phyloP scores from a whole-genome alignment of 2,888 invertebrate species.

The Maniola hyperantus region DNA sequence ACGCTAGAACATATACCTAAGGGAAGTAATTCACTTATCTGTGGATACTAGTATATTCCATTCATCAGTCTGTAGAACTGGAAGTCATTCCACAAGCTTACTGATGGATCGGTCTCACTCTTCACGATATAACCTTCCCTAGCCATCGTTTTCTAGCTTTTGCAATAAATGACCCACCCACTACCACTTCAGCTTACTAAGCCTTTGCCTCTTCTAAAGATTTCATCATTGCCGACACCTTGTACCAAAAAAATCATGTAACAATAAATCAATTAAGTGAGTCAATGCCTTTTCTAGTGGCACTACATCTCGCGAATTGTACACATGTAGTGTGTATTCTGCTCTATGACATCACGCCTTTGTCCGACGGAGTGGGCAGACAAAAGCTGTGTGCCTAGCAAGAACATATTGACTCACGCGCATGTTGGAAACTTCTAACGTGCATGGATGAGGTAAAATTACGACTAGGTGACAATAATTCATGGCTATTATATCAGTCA shows the following conservation, averaged over 20 bases:
- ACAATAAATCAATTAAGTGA: slow-evolving; percentile 19
- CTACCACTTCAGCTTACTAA: too few relatives aligned
- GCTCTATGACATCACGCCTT: slow-evolving; percentile 75
- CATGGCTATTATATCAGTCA: too few relatives aligned
- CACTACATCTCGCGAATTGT: slow-evolving; percentile 41
- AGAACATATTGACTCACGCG: slow-evolving; percentile 49
- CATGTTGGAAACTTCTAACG: slow-evolving; percentile 23
- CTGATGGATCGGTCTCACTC: too few relatives aligned
- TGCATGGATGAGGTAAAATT: slow-evolving; percentile 22
- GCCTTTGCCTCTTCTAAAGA: neutral
- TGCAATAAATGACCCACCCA: too few relatives aligned
- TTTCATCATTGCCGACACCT: neutral
- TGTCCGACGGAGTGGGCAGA: slow-evolving; percentile 72
- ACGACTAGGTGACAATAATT: too few relatives aligned
- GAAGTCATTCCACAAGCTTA: too few relatives aligned
- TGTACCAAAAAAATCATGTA: slow-evolving; percentile 1
- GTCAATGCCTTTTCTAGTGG: slow-evolving; percentile 37
- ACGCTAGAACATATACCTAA: too few relatives aligned
- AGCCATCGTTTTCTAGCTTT: too few relatives aligned
- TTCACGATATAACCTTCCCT: too few relatives aligned
- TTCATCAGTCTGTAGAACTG: too few relatives aligned
- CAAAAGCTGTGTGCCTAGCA: slow-evolving; percentile 65
- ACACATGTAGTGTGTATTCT: slow-evolving; percentile 41
- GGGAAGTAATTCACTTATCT: too few relatives aligned
- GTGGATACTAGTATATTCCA: too few relatives aligned